phyloP scores from a whole-genome alignment of 2,113 vertebrate species.

The Coracopsis vasa region DNA sequence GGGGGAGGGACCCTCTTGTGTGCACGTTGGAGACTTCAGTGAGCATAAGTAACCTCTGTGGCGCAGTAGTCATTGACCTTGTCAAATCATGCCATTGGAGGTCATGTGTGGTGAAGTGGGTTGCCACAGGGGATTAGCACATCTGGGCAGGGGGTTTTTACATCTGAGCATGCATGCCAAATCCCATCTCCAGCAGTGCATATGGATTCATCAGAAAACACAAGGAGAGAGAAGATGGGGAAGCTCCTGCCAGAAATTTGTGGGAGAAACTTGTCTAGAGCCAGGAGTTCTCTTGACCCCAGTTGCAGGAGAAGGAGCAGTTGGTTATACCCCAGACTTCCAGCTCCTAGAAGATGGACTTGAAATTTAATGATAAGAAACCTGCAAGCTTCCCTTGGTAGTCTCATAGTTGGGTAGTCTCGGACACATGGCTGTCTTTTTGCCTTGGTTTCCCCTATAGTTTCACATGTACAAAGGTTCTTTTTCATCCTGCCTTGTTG shows the following conservation, averaged over 20 bases:
- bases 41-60: conserved; percentile 18
- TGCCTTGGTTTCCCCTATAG: not conserved
- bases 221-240: not conserved
- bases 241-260: not conserved
- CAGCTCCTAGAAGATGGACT: not conserved
- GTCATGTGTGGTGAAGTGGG: conserved; percentile 36
- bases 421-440: not conserved
- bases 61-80: conserved; percentile 46
- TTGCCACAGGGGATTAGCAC: conserved; percentile 56
- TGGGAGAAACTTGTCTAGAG: not conserved
- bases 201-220: not conserved
- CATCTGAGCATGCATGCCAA: not conserved
- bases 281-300: not conserved
- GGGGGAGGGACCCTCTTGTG: not conserved
- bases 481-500: not conserved
- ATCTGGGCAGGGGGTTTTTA: conserved; percentile 52
- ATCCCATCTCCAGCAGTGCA: not conserved
- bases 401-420: not conserved
- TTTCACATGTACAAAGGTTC: not conserved
- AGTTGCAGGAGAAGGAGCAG: not conserved
- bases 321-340: not conserved
- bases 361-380: not conserved
- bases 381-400: not conserved
- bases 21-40: not conserved
- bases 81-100: conserved; percentile 31